A percentile compares a stretch with the other conserved stretches of the same genome.
These are phyloP conservation scores for Odontomachus brunneus DNA, from an alignment of 1,140 invertebrate genomes.

Conservation along the genomic window DNA sequence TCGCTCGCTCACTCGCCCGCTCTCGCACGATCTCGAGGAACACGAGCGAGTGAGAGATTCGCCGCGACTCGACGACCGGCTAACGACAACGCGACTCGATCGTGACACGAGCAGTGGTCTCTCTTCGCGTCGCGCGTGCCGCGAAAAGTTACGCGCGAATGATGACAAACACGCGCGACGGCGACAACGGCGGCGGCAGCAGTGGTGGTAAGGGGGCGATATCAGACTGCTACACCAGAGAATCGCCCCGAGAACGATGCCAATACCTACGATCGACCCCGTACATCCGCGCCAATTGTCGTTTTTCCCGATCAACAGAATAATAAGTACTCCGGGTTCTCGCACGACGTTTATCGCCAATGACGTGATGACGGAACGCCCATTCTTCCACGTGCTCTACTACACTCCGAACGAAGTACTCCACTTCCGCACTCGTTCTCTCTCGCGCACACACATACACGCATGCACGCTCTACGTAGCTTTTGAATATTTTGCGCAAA, in stretches of 20 bases:
- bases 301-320: background rate
- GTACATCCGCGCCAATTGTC: too few relatives aligned
- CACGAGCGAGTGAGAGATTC: conserved; percentile 39
- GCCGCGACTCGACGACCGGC: conserved; percentile 43
- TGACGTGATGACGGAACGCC: conserved; percentile 56
- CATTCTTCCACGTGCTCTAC: conserved; percentile 65
- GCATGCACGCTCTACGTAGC: background rate
- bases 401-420: conserved; percentile 70
- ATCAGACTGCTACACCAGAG: background rate
- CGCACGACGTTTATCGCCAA: conserved; percentile 48
- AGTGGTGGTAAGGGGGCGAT: conserved; percentile 16
- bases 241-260: background rate
- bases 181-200: background rate
- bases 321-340: background rate
- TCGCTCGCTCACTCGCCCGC: conserved; percentile 3
- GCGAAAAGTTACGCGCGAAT: conserved; percentile 55
- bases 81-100: conserved; percentile 34
- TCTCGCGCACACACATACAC: background rate
- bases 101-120: background rate
- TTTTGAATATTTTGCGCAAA: conserved; percentile 8
- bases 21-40: conserved; percentile 15
- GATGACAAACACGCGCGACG: conserved; percentile 1
- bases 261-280: background rate
- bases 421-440: background rate
- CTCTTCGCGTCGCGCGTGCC: conserved; percentile 41